These are phyloP conservation scores for Leptopterna dolabrata DNA, from an alignment of 2,888 invertebrate species.

Conservation along the genomic window DNA sequence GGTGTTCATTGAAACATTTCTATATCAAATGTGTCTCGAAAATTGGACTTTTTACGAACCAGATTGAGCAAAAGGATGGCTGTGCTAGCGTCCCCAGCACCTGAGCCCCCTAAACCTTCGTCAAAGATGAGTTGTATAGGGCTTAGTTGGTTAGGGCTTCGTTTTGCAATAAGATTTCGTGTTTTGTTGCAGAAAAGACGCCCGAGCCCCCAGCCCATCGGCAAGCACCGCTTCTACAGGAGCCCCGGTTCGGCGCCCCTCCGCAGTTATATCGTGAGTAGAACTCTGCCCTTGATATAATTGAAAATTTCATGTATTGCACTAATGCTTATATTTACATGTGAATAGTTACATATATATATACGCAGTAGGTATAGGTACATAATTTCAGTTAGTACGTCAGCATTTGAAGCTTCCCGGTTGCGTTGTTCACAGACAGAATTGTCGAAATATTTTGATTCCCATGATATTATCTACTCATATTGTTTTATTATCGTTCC, in stretches of 20 bases:
- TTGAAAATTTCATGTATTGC: background rate
- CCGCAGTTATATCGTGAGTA: slow-evolving; percentile 91
- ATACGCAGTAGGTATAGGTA: too few species aligned
- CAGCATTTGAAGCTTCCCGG: too few species aligned
- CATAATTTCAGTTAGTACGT: too few species aligned
- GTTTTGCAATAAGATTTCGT: background rate
- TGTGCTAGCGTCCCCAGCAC: background rate
- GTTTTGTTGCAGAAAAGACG: slow-evolving; percentile 61
- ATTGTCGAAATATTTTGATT: background rate
- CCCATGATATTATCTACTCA: background rate
- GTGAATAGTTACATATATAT: background rate
- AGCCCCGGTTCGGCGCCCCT: slow-evolving; percentile 87
- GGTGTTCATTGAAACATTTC: too few species aligned
- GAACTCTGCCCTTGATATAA: background rate
- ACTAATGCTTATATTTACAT: background rate
- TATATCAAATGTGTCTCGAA: too few species aligned
- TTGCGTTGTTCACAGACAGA: too few species aligned
- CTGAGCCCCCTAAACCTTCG: too few species aligned
- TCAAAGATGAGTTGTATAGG: too few species aligned
- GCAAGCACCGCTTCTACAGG: slow-evolving; percentile 79
- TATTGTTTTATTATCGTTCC: background rate
- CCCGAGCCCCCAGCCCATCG: slow-evolving; percentile 67
- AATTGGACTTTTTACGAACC: too few species aligned
- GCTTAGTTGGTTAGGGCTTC: slow-evolving; percentile 8
- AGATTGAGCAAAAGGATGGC: too few species aligned